A percentile compares a stretch with the other conserved stretches of the same genome.
Evolutionary conservation across 92 coral and sea anemone genomes (phyloP).

Genomic region (Palythoa grandis): DNA sequence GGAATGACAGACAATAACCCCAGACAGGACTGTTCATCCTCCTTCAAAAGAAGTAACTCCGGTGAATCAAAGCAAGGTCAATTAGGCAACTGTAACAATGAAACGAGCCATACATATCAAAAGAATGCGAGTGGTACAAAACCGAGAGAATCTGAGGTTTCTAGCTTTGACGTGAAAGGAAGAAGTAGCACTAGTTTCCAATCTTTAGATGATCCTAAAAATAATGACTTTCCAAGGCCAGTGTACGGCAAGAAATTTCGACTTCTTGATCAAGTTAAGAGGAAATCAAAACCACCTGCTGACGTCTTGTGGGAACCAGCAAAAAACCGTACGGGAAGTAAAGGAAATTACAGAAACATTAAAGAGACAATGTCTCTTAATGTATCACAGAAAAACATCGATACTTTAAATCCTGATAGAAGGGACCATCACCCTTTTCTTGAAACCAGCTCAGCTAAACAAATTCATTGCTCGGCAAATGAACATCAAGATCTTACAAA

Average conservation of each 20-base stretch:
- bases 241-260: slow-evolving; percentile 20
- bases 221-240: background rate
- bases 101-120: background rate
- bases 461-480: background rate
- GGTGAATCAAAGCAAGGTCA: background rate
- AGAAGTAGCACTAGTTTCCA: background rate
- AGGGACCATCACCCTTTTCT: background rate
- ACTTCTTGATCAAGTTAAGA: slow-evolving; percentile 18
- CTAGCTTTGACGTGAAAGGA: background rate
- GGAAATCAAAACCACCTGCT: background rate
- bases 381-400: background rate
- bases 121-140: too few species aligned
- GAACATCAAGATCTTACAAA: background rate
- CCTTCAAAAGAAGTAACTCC: background rate
- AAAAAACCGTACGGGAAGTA: background rate
- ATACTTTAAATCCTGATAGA: background rate
- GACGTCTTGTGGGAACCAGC: background rate
- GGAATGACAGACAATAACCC: background rate
- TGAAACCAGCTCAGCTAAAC: background rate
- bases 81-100: background rate
- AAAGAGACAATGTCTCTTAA: background rate
- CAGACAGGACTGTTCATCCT: background rate
- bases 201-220: background rate
- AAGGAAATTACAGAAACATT: background rate
- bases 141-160: background rate